These are phyloP conservation scores for Lottia gigantea DNA, from an alignment of 2,888 invertebrate genomes.

Conservation along the genomic window DNA sequence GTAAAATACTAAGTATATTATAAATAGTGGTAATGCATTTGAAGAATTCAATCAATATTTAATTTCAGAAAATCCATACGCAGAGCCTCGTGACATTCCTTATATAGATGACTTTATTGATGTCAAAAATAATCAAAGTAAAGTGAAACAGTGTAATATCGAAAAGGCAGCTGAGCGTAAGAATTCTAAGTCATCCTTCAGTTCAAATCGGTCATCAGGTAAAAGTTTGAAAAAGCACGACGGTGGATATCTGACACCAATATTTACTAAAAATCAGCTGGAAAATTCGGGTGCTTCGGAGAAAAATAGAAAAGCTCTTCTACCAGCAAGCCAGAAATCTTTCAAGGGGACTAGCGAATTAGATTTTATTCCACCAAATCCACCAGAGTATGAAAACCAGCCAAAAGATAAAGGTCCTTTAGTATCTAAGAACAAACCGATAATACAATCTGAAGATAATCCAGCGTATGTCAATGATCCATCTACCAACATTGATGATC, in stretches of 20 bases:
- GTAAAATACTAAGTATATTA: no score
- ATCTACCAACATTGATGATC: not conserved
- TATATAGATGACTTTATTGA: conserved; percentile 14
- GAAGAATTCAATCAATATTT: not conserved
- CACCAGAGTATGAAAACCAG: not conserved
- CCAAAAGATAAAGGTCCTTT: not conserved
- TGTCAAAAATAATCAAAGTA: not conserved
- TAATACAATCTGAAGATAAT: not conserved
- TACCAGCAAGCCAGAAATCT: not conserved
- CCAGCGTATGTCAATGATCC: not conserved
- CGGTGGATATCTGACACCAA: conserved; percentile 6
- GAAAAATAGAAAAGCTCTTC: not conserved
- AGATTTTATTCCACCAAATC: not conserved
- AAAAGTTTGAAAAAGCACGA: not conserved
- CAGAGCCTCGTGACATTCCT: conserved; percentile 25
- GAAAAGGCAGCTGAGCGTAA: conserved; percentile 7
- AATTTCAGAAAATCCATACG: conserved; percentile 28
- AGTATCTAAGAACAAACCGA: not conserved
- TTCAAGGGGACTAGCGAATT: conserved; percentile 1
- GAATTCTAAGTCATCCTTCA: conserved; percentile 12
- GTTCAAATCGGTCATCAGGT: conserved; percentile 1
- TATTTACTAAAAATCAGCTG: not conserved
- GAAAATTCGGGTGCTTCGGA: not conserved
- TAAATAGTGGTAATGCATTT: no score
- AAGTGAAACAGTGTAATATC: conserved; percentile 9